Conservation (phyloP, 2,888 invertebrate genomes). For the Fissipunctia ypsillon region DNA sequence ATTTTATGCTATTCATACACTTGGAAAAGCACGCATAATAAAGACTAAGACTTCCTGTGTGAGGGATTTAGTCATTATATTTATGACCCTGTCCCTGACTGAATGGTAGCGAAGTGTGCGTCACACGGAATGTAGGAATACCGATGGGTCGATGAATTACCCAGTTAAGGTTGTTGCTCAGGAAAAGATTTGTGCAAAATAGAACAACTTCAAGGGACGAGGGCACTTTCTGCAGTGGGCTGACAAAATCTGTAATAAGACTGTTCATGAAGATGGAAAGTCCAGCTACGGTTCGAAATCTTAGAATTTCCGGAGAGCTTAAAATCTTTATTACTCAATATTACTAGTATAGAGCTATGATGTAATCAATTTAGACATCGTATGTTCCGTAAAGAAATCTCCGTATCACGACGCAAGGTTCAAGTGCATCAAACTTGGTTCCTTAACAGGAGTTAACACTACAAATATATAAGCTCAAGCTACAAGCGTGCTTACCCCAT, state of each 20-base stretch:
- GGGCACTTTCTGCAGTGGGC: not conserved
- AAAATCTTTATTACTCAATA: too few relatives aligned
- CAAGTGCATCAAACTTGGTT: slow-evolving; percentile 28
- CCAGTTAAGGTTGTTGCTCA: not conserved
- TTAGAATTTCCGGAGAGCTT: not conserved
- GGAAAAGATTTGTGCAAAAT: slow-evolving; percentile 2
- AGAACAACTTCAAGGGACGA: not conserved
- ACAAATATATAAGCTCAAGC: slow-evolving; percentile 19
- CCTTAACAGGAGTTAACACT: slow-evolving; percentile 25
- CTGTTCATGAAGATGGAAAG: not conserved
- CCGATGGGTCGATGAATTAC: not conserved
- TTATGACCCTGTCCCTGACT: slow-evolving; percentile 3
- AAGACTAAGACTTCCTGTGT: slow-evolving; percentile 35
- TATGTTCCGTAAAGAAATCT: slow-evolving; percentile 8
- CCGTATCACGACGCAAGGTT: slow-evolving; percentile 12
- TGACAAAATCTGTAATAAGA: not conserved
- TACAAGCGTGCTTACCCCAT: slow-evolving; percentile 32
- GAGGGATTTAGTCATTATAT: slow-evolving; percentile 29
- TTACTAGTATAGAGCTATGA: not conserved
- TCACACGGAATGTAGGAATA: not conserved
- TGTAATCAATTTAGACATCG: not conserved
- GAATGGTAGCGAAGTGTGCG: slow-evolving; percentile 1
- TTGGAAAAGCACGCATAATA: slow-evolving; percentile 47
- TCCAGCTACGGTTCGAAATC: not conserved
- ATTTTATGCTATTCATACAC: slow-evolving; percentile 58